Conservation (phyloP, 2,888 invertebrate species). For the Drosophila helvetica region DNA sequence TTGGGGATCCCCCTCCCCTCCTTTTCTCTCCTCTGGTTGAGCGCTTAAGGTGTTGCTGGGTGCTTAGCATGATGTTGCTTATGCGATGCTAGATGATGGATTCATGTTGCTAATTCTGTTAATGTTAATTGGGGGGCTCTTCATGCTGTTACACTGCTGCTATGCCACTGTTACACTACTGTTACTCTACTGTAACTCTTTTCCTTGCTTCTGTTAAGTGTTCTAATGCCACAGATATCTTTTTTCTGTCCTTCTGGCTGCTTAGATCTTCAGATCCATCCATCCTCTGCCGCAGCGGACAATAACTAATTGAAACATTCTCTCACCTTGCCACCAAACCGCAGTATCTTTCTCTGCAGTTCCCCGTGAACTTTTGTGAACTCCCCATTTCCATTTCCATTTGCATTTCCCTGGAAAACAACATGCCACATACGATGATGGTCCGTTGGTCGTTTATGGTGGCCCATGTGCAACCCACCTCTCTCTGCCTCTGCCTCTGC, state of each 20-base stretch:
- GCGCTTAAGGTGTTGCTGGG: background rate
- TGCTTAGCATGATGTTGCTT: background rate
- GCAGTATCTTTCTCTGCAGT: conserved; percentile 14
- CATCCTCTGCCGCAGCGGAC: conserved; percentile 12
- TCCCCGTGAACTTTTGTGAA: conserved; percentile 37
- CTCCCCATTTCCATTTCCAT: conserved; percentile 7
- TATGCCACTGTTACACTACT: too few species aligned
- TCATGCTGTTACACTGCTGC: background rate
- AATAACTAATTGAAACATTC: conserved; percentile 50
- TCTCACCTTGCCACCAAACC: conserved; percentile 38
- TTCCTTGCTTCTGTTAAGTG: too few species aligned
- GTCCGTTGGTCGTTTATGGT: conserved; percentile 29
- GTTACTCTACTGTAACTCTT: too few species aligned
- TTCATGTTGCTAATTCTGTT: background rate
- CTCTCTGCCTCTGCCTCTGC: conserved; percentile 33
- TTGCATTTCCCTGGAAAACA: conserved; percentile 20
- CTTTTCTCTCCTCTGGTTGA: background rate
- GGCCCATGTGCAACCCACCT: conserved; percentile 49
- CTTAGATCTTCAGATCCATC: too few species aligned
- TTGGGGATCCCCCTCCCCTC: background rate
- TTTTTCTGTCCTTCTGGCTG: too few species aligned
- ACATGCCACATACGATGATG: conserved; percentile 30
- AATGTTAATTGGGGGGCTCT: background rate
- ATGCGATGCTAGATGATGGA: background rate
- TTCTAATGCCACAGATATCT: too few species aligned